A percentile compares a stretch with the other conserved stretches of the same genome.
phyloP scores from a whole-genome alignment of 2,888 invertebrate species.

The Pasiphila rectangulata region DNA sequence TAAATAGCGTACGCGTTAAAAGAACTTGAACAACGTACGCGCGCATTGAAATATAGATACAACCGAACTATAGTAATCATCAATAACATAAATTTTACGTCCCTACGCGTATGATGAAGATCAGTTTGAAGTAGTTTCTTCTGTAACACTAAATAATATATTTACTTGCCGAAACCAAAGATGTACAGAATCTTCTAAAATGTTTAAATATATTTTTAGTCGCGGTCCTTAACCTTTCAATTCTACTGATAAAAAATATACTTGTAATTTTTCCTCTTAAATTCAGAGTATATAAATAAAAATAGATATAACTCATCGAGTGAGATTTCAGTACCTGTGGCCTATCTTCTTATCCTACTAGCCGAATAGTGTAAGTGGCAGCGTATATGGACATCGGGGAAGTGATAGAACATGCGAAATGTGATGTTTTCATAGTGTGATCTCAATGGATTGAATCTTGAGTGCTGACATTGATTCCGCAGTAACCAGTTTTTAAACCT shows the following conservation, averaged over 20 bases:
- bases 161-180: constrained; percentile 16
- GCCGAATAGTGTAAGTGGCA: constrained; percentile 20
- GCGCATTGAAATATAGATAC: too few species aligned
- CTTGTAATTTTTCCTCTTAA: background rate
- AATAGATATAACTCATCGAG: constrained; percentile 5
- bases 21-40: too few species aligned
- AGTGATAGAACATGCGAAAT: constrained; percentile 56
- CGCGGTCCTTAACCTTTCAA: background rate
- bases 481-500: constrained; percentile 23
- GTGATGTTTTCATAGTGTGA: constrained; percentile 68
- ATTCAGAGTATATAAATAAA: constrained; percentile 10
- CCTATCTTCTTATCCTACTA: constrained; percentile 18
- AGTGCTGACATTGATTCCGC: constrained; percentile 46
- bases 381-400: constrained; percentile 19
- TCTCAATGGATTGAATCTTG: constrained; percentile 63
- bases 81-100: too few species aligned
- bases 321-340: constrained; percentile 14
- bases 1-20: too few species aligned
- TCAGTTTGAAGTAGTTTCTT: too few species aligned
- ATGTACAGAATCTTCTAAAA: constrained; percentile 11
- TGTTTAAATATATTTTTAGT: background rate
- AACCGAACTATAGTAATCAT: too few species aligned
- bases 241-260: background rate
- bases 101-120: too few species aligned
- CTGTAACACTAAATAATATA: too few species aligned